These are phyloP conservation scores for Camponotus fellah DNA, from an alignment of 2,888 invertebrate species.

Conservation along the genomic window DNA sequence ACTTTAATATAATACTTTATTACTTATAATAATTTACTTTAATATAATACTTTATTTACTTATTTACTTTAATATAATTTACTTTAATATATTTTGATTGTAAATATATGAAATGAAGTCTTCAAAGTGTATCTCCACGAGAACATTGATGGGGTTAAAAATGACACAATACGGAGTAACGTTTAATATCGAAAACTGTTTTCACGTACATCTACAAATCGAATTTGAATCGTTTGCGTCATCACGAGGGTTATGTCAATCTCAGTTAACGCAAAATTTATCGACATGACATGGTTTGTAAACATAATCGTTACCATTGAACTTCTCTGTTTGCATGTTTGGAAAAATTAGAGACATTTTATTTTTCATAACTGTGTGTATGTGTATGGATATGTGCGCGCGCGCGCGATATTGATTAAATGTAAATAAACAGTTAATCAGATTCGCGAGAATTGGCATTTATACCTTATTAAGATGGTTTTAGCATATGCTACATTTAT, in stretches of 20 bases:
- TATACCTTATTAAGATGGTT: neutral
- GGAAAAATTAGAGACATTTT: constrained; percentile 15
- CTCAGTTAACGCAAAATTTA: constrained; percentile 13
- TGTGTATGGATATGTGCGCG: too few relatives aligned
- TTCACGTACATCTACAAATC: neutral
- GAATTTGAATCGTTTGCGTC: constrained; percentile 5
- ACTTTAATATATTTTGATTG: too few relatives aligned
- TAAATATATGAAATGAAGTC: too few relatives aligned
- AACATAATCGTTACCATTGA: constrained; percentile 10
- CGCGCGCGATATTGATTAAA: neutral
- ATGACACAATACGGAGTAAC: too few relatives aligned
- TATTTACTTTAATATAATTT: too few relatives aligned
- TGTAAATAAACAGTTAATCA: neutral
- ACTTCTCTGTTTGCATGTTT: neutral
- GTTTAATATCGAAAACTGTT: neutral
- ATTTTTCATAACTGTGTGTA: neutral
- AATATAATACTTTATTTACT: too few relatives aligned
- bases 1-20: too few relatives aligned
- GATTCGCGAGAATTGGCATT: neutral
- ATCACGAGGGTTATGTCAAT: neutral
- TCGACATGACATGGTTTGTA: too few relatives aligned
- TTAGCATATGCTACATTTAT: neutral
- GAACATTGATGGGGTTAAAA: too few relatives aligned
- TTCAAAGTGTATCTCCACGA: too few relatives aligned
- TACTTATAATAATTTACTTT: too few relatives aligned